phyloP scores from a whole-genome alignment of 2,888 invertebrate species.

The Sinhomidia bicolor region DNA sequence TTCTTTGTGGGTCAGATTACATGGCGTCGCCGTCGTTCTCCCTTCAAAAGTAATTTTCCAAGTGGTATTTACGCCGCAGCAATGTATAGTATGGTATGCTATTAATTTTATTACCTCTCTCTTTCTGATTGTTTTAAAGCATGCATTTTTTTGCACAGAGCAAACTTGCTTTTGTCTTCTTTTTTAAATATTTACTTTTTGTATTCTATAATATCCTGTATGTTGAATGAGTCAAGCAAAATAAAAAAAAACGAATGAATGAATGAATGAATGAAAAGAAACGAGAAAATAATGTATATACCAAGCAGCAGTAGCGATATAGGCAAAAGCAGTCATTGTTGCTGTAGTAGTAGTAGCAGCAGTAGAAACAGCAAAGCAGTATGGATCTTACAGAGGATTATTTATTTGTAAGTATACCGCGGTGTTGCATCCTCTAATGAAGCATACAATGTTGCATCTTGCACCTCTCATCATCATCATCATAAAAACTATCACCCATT shows the following conservation, averaged over 20 bases:
- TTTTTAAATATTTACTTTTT: background rate
- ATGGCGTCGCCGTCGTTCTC: background rate
- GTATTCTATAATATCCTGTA: background rate
- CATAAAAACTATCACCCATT: background rate
- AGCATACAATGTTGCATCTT: constrained; percentile 17
- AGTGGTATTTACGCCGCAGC: background rate
- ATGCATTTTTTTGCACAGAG: background rate
- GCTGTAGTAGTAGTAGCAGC: background rate
- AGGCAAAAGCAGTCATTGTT: background rate
- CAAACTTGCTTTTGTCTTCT: background rate
- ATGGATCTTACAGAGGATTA: too few species aligned
- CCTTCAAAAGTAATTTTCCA: background rate
- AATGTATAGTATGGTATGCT: too few species aligned
- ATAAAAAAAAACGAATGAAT: too few species aligned
- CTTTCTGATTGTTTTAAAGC: background rate
- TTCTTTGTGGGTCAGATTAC: background rate
- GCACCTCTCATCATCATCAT: constrained; percentile 15
- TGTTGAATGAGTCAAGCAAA: too few species aligned
- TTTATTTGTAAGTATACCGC: too few species aligned
- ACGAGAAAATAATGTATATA: background rate
- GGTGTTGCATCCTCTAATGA: too few species aligned
- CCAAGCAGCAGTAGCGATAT: background rate
- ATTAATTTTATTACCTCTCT: background rate
- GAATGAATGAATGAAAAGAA: constrained; percentile 16
- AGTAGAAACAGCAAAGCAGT: background rate